These are phyloP conservation scores for Pterocles gutturalis DNA, from an alignment of 2,113 vertebrate genomes.

Conservation along the genomic window DNA sequence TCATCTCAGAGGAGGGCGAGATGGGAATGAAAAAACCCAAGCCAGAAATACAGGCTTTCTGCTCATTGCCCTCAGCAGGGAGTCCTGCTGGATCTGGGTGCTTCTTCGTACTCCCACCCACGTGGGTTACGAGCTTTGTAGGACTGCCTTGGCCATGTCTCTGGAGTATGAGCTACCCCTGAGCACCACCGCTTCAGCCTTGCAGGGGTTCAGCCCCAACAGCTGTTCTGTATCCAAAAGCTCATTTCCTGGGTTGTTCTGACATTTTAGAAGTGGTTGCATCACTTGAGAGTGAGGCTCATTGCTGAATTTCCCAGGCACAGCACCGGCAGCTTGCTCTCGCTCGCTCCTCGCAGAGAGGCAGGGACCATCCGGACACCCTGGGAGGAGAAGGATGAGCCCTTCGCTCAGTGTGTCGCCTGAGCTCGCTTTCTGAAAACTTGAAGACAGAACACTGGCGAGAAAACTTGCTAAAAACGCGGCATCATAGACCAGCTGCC, in stretches of 20 bases:
- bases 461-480: not conserved
- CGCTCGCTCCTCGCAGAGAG: not conserved
- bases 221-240: not conserved
- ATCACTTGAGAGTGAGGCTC: not conserved
- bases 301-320: not conserved
- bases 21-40: not conserved
- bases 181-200: not conserved
- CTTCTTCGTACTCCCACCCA: not conserved
- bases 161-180: not conserved
- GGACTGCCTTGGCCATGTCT: not conserved
- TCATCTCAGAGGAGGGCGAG: not conserved
- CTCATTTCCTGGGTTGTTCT: not conserved
- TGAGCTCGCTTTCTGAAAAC: not conserved
- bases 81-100: not conserved
- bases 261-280: not conserved
- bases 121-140: not conserved
- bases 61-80: not conserved
- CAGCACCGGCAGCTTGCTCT: not conserved
- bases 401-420: not conserved
- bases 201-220: not conserved
- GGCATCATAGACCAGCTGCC: not conserved
- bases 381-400: not conserved
- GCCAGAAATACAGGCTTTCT: not conserved
- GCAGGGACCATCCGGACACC: fast-evolving
- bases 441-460: not conserved